Base-by-base conservation (phyloP, 2,113 vertebrate species). In the Limanda limanda region DNA sequence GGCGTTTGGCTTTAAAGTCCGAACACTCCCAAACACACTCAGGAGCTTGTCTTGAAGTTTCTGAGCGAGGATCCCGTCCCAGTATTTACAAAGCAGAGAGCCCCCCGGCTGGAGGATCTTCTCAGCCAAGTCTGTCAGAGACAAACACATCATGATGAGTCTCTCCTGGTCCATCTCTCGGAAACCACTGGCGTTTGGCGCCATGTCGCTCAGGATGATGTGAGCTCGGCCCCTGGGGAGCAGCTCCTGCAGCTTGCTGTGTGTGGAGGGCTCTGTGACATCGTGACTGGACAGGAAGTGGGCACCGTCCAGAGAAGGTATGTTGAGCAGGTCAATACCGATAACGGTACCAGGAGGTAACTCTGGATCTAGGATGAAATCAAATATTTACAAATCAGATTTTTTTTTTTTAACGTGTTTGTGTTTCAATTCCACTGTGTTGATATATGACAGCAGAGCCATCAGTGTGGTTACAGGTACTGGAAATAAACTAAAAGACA, bases 201-300 rank as follows among this genome's bases (percentile, higher is more conserved):
- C 97, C 97, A 99, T 96, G 88, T 99, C 97, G 0, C 97, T 99
- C 78, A 99, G 89, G 86, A 99, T 93, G 83, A 97, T 93, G 2
- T 98, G 95, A 27, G 92, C 96, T 71, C 59, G 92, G 24, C 90
- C 91, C 0, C 48, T 37, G 13, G 97, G 97, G 37, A 99, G 96
- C 64, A 96, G 88, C 14, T 85, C 90, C 68, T 75, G 92, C 48
- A 99, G 91, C 14, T 68, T 89, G 57, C 76, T 76, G 3, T 92
- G 92, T 0, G 94, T 95, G 55, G 35, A 5, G 0, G 93, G 92
- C 52, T 95, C 92, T 0, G 95, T 91, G 37, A 98, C 52, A 58
- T 99, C 96, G 0, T 93, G 74, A 42, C 89, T 52, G 0, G 95
- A 91, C 79, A 99, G 90, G 78, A 99, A 96, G 45, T 95, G 90